Evolutionary conservation across 2,888 invertebrate genomes (phyloP).

Genomic region (Temnothorax rugatulus): DNA sequence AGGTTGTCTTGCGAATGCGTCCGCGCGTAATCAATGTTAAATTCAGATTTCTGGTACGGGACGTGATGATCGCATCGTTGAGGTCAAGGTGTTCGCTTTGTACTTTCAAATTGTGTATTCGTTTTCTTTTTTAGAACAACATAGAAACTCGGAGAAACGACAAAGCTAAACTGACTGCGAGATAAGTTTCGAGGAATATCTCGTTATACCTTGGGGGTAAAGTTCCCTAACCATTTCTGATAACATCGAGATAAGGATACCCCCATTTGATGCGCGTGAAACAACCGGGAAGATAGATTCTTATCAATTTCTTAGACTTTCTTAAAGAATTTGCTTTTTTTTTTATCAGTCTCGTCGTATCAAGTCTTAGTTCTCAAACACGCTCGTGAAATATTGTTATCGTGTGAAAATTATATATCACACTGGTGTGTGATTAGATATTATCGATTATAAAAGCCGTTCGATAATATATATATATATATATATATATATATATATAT

Average conservation of each 20-base stretch:
- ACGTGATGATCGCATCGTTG: slow-evolving; percentile 11
- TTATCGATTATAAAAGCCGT: background rate
- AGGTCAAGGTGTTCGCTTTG: slow-evolving; percentile 27
- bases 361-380: background rate
- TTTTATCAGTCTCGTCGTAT: slow-evolving; percentile 26
- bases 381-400: background rate
- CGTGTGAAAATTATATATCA: slow-evolving; percentile 3
- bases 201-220: background rate
- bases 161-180: background rate
- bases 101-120: slow-evolving; percentile 24
- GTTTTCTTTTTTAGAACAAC: background rate
- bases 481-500: too few species aligned
- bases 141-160: background rate
- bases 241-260: slow-evolving; percentile 26
- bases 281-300: slow-evolving; percentile 5
- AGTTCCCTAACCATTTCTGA: slow-evolving; percentile 6
- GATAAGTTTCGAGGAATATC: background rate
- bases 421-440: background rate
- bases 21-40: background rate
- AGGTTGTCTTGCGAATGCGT: background rate
- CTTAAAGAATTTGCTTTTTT: slow-evolving; percentile 6
- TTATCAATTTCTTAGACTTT: slow-evolving; percentile 11
- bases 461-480: too few species aligned
- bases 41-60: background rate
- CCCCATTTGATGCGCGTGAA: background rate